phyloP scores from a whole-genome alignment of 2,113 vertebrate species.

The Apteryx owenii region DNA sequence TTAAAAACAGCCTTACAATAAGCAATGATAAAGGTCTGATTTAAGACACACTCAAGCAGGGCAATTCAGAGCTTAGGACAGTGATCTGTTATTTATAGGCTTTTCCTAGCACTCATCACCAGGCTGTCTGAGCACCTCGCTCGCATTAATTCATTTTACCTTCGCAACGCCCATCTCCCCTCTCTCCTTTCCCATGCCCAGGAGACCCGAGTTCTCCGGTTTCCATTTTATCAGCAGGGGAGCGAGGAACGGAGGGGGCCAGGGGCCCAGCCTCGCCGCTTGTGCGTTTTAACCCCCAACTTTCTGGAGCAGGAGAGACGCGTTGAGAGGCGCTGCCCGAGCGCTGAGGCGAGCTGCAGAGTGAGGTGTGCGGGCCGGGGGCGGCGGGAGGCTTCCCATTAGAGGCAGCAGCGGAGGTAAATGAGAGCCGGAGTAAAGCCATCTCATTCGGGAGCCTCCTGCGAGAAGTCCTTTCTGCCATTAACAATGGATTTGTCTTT shows the following conservation, averaged over 20 bases:
- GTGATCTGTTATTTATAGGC: constrained; percentile 71
- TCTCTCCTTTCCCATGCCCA: background rate
- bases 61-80: constrained; percentile 67
- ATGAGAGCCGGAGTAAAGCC: constrained; percentile 45
- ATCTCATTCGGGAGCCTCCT: constrained; percentile 44
- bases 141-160: constrained; percentile 67
- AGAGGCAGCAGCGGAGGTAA: constrained; percentile 38
- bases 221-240: background rate
- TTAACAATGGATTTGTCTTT: constrained; percentile 63
- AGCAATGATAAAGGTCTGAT: constrained; percentile 59
- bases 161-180: background rate
- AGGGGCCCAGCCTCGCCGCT: background rate
- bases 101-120: constrained; percentile 60
- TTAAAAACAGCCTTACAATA: constrained; percentile 62
- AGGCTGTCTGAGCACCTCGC: constrained; percentile 31
- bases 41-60: constrained; percentile 59
- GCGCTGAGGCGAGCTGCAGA: background rate
- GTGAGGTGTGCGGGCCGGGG: background rate
- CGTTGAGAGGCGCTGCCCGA: background rate
- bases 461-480: constrained; percentile 49
- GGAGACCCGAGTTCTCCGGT: background rate
- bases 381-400: background rate
- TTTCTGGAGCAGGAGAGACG: background rate
- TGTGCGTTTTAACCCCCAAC: background rate
- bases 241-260: background rate